These are phyloP conservation scores for Liodrosophila aerea DNA, from an alignment of 2,888 invertebrate genomes.

Conservation along the genomic window DNA sequence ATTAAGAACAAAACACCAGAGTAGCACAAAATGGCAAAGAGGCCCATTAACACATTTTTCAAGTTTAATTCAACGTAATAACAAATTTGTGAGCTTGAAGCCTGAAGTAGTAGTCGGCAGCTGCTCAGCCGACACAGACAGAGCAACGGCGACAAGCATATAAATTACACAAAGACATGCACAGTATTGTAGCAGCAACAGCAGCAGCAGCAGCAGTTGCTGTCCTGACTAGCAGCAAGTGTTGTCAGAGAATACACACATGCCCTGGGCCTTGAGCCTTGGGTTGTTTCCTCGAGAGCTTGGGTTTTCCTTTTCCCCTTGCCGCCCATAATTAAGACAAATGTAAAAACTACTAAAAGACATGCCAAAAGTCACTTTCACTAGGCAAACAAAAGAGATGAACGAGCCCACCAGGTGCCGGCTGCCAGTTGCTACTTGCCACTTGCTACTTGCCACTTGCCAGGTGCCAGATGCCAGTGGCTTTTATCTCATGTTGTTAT, in stretches of 20 bases:
- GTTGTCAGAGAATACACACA: constrained; percentile 19
- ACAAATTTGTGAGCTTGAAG: constrained; percentile 53
- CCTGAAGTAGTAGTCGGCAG: background rate
- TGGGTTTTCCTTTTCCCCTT: constrained; percentile 1
- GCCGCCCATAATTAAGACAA: constrained; percentile 66
- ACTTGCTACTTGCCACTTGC: constrained; percentile 8
- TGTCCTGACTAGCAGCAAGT: constrained; percentile 21
- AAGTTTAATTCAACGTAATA: constrained; percentile 73
- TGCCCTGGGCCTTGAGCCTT: constrained; percentile 18
- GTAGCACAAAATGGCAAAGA: constrained; percentile 20
- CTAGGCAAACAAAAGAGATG: constrained; percentile 41
- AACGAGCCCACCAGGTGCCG: constrained; percentile 27
- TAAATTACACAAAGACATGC: constrained; percentile 67
- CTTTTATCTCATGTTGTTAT: constrained; percentile 42
- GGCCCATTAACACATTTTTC: constrained; percentile 71
- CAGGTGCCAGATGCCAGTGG: constrained; percentile 1
- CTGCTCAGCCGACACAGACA: background rate
- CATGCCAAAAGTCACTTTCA: constrained; percentile 49
- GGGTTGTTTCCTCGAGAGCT: constrained; percentile 37
- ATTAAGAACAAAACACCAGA: constrained; percentile 43
- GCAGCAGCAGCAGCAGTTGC: constrained; percentile 21
- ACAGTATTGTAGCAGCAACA: constrained; percentile 38
- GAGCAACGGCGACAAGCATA: constrained; percentile 47
- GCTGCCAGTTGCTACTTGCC: constrained; percentile 11
- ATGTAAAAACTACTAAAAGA: constrained; percentile 65